phyloP scores from a whole-genome alignment of 2,888 invertebrate genomes.

The Marronus borbonicus region DNA sequence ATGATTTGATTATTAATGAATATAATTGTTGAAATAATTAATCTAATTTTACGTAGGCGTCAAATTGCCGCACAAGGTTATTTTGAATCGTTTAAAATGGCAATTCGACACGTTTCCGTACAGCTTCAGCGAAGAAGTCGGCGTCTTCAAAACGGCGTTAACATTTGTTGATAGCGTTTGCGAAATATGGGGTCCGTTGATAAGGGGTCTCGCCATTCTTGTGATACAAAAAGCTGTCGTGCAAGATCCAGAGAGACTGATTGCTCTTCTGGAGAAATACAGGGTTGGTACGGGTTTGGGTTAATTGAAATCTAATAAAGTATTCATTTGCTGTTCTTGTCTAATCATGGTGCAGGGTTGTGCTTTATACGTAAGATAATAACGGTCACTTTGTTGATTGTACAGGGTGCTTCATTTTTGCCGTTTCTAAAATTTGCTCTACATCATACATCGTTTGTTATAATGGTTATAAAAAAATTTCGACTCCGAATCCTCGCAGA shows the following conservation, averaged over 20 bases:
- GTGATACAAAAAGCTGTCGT: constrained; percentile 83
- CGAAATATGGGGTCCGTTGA: constrained; percentile 89
- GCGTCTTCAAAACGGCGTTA: constrained; percentile 91
- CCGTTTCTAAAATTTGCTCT: no score
- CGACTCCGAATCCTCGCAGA: no score
- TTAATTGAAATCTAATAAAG: not conserved
- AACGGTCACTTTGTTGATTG: no score
- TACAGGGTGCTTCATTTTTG: no score
- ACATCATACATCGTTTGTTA: no score
- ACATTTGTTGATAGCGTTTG: constrained; percentile 93
- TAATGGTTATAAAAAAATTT: no score
- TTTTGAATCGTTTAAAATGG: constrained; percentile 89
- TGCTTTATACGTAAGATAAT: no score
- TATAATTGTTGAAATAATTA: not conserved
- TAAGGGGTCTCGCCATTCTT: constrained; percentile 82
- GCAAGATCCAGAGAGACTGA: constrained; percentile 84
- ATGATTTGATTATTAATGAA: not conserved
- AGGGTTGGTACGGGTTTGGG: constrained; percentile 70
- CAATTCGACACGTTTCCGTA: constrained; percentile 90
- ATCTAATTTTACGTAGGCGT: constrained; percentile 75
- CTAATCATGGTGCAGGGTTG: no score
- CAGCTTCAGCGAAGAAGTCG: constrained; percentile 76
- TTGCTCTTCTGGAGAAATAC: constrained; percentile 79
- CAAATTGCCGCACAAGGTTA: constrained; percentile 82
- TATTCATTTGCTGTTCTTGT: no score